Evolutionary conservation across 2,113 vertebrate species (phyloP).

Genomic region (Esox niger): DNA sequence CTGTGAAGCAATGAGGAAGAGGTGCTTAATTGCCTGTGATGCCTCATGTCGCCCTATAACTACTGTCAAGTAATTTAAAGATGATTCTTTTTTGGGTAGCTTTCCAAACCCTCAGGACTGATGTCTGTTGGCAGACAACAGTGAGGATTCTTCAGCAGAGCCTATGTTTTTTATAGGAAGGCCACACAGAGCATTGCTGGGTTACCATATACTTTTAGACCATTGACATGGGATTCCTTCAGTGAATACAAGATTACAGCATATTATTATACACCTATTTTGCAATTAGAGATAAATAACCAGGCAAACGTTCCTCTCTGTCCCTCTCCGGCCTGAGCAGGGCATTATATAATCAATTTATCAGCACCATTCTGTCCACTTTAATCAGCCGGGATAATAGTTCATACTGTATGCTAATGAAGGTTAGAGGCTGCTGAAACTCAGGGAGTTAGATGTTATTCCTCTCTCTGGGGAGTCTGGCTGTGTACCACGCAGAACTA

Average conservation of each 20-base stretch:
- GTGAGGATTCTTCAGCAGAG: neutral
- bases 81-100: no score
- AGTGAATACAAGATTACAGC: neutral
- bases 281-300: neutral
- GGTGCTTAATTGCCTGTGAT: no score
- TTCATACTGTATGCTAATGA: slow-evolving; percentile 21
- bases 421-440: slow-evolving; percentile 33
- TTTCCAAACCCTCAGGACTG: no score
- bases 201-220: neutral
- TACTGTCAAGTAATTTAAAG: no score
- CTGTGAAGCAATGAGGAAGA: no score
- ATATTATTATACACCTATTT: slow-evolving; percentile 30
- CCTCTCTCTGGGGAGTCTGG: slow-evolving; percentile 36
- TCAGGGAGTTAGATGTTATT: slow-evolving; percentile 19
- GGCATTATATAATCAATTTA: slow-evolving; percentile 45
- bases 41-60: no score
- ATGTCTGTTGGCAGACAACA: neutral
- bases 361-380: slow-evolving; percentile 33
- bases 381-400: slow-evolving; percentile 44
- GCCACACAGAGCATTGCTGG: no score
- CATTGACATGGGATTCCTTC: neutral
- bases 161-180: no score
- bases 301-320: slow-evolving; percentile 5
- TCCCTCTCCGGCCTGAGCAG: slow-evolving; percentile 14
- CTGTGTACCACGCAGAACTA: slow-evolving; percentile 33